Percentiles rank a stretch among this genome's conserved stretches.
These are phyloP conservation scores for Mactromeris polynyma DNA, from an alignment of 2,888 invertebrate genomes.

Conservation along the genomic window DNA sequence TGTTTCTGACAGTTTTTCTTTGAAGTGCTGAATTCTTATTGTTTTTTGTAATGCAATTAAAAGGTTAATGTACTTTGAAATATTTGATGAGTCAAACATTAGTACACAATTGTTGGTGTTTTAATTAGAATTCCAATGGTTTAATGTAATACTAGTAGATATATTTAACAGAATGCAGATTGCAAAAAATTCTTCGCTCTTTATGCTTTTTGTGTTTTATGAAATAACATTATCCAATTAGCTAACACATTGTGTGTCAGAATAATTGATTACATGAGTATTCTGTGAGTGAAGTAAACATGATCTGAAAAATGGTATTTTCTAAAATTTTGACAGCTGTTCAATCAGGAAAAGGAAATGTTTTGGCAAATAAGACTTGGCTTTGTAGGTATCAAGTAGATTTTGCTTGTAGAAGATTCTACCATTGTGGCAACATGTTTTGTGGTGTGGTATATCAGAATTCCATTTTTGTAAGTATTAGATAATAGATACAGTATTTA, in stretches of 20 bases:
- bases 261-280: not conserved
- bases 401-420: not conserved
- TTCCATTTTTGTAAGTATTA: not conserved
- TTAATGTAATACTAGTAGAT: no score
- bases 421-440: not conserved
- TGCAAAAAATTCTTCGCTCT: no score
- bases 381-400: no score
- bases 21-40: not conserved
- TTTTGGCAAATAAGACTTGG: not conserved
- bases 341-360: not conserved
- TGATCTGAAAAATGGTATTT: not conserved
- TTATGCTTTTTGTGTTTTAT: not conserved
- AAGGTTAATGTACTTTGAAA: not conserved
- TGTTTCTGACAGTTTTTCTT: not conserved
- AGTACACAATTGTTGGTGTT: no score
- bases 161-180: no score
- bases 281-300: not conserved
- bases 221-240: not conserved
- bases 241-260: conserved; percentile 8
- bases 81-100: no score
- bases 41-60: not conserved
- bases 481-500: not conserved
- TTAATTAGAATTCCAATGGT: no score
- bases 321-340: not conserved
- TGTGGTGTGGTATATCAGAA: not conserved